Evolutionary conservation across 2,113 vertebrate species (phyloP), one percentile per base, ranked within the genome.

Genomic region (Tapirus terrestris): DNA sequence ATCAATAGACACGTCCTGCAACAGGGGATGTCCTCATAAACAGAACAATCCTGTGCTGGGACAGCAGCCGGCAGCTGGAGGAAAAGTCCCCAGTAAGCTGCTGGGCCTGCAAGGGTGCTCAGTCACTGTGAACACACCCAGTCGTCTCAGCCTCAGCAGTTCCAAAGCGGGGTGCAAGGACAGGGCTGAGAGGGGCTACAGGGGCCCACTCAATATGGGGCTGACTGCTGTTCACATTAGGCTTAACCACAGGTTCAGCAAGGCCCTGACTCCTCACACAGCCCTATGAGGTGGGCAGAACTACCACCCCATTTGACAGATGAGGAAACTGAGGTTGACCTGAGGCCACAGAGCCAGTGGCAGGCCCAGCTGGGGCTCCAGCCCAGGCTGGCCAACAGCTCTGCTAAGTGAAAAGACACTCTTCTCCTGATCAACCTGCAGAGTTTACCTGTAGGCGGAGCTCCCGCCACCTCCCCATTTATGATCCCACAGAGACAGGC

Each of bases 1-100:
- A 96, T 97, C 97, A 84, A 96, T 76, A 98, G 98, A 96, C 98
- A 97, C 43, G 80, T 97, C 97, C 98, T 95, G 96, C 79, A 96
- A 93, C 63, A 25, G 98, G 80, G 97, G 93, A 95, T 91, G 53
- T 97, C 98, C 97, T 27, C 96, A 84, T n/a, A 89, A 97, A 97
- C 92, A 97, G 97, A 45, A 98, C 98, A 98, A 96, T 97, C 96
- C 97, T 93, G 87, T 96, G 94, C 84, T 83, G 86, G 98, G 97
- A 81, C 93, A 51, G 93, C 84, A 68, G 93, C 31, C 63, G 20
- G 61, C 58, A 53, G 75, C 18, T 4, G 83, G 67, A 82, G 65
- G 96, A 65, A 48, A 56, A 39, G 43, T 29, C 75, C 61, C 5
- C 0, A 10, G 51, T 6, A 3, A 33, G 45, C 63, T 0, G 29